Evolutionary conservation across 1,140 invertebrate genomes (phyloP), one percentile per base, ranked within the genome.

Genomic region (Probaryconus sp.): DNA sequence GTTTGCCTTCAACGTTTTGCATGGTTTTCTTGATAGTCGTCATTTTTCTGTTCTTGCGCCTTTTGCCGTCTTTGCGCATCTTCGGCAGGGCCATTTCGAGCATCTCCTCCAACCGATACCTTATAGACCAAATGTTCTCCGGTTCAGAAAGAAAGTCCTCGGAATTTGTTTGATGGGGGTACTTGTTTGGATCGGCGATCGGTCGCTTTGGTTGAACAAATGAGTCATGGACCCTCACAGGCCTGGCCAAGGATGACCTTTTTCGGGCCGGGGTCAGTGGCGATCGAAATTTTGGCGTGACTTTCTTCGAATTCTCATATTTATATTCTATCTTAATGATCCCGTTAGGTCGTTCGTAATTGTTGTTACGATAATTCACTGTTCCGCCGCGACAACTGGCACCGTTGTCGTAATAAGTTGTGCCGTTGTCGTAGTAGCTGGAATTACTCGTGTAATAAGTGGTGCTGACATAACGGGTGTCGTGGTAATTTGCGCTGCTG

Each of bases 31-130:
- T 82, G 26, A 80, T 71, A 72, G 78, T 78, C 16, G 81, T 78
- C 38, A 79, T 71, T 30, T 80, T 81, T 1, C 64, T 35, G n/a
- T n/a, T n/a, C n/a, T n/a, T n/a, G 1, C 68, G 26, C 18, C 76
- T 79, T 2, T 79, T 79, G 10, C 77, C 76, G 7, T 73, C 82
- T 7, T 73, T 80, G 16, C 76, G 83, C 48, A 79, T 79, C 30
- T 81, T 81, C 20, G 84, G 83, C 24, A 85, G 33, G 3, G 80
- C 79, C 3, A 84, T 47, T 33, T 87, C 86, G 5, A 86, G 75
- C 78, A 87, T 84, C 30, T 87, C 84, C 24, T 84, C 84, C 5
- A 88, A 71, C 1, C 81, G 76, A 14, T 86, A 68, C 14, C 85
- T 73, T n/a, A 84, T 82, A 40, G 86, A 79, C 85, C 81, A 83